Percentiles rank a stretch among this genome's conserved stretches.
Evolutionary conservation across 2,888 invertebrate species (phyloP).

Genomic region (Agriopis aurantiaria): DNA sequence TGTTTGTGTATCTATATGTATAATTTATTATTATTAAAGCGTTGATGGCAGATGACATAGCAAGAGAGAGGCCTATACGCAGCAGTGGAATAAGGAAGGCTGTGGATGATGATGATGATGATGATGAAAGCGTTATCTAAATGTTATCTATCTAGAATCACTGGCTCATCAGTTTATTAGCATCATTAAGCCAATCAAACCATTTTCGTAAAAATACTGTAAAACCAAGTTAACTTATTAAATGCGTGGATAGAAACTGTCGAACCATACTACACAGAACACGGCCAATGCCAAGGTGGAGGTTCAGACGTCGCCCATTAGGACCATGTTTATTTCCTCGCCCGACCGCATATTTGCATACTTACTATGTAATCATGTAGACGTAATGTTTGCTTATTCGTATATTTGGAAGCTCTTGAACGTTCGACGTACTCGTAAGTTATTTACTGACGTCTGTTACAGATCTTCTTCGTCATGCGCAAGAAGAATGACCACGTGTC

Average conservation of each 20-base stretch:
- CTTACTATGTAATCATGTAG: conserved; percentile 6
- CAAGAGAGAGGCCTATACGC: too few relatives aligned
- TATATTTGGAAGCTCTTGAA: conserved; percentile 17
- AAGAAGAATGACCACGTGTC: conserved; percentile 97
- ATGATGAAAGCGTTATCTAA: too few relatives aligned
- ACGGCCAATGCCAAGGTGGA: conserved; percentile 26
- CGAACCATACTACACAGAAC: background rate
- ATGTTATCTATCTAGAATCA: too few relatives aligned
- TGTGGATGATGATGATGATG: too few relatives aligned
- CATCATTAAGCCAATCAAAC: background rate
- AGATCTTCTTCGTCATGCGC: conserved; percentile 96
- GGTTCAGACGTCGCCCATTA: conserved; percentile 10
- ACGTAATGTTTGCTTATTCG: conserved; percentile 11
- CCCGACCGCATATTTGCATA: conserved; percentile 17
- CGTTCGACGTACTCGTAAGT: conserved; percentile 10
- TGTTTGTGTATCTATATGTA: too few relatives aligned
- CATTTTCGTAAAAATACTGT: background rate
- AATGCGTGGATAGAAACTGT: background rate
- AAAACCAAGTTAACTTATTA: background rate
- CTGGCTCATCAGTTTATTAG: too few relatives aligned
- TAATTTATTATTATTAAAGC: too few relatives aligned
- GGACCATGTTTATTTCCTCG: conserved; percentile 21
- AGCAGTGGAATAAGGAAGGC: too few relatives aligned
- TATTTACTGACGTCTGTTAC: conserved; percentile 54
- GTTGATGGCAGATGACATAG: too few relatives aligned